Base-by-base conservation (phyloP, 1,140 invertebrate genomes). In the Nymphalis io region DNA sequence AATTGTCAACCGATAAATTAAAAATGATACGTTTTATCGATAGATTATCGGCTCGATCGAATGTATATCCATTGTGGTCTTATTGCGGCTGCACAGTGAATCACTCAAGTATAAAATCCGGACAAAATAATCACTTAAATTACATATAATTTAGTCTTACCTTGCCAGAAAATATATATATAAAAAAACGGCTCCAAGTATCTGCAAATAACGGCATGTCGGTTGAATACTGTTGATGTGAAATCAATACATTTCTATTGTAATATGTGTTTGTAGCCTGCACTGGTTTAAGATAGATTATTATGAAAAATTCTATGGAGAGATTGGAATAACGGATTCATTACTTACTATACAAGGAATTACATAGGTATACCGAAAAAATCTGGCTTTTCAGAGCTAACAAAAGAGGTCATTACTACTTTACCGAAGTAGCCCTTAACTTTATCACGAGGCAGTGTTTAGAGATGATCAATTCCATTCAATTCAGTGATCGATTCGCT, bases 251-350 rank as follows among this genome's bases (percentile, higher is more conserved):
- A 75, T 89, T 85, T 74, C 87, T 91, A 91, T 90, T 91, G 89
- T 91, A 89, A 90, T 85, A 85, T 91, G 88, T 91, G 88, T 90
- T 78, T 86, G 82, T 90, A 90, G 89, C 87, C 87, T 90, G 88
- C 86, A 63, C 76, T 87, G 46, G 87, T 78, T 81, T 68, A 71
- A 73, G 62, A 73, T 72, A 85, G 75, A 78, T 88, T 78, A 81
- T 76, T 67, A 90, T 82, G 82, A 85, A 91, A 80, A 83, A 85
- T 86, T 84, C 85, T 88, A 89, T 86, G 85, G 80, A 91, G 87
- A 91, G 85, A 88, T 88, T 79, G 83, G 88, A 88, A 83, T 89
- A 91, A 91, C 89, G 88, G 85, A 87, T 86, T 88, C 77, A 86
- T 86, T 91, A 89, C 83, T 86, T 89, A 89, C 87, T 89, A 90